A percentile compares a stretch with the other conserved stretches of the same genome.
Conservation (phyloP, 2,888 invertebrate genomes). For the Clepsis dumicolana region DNA sequence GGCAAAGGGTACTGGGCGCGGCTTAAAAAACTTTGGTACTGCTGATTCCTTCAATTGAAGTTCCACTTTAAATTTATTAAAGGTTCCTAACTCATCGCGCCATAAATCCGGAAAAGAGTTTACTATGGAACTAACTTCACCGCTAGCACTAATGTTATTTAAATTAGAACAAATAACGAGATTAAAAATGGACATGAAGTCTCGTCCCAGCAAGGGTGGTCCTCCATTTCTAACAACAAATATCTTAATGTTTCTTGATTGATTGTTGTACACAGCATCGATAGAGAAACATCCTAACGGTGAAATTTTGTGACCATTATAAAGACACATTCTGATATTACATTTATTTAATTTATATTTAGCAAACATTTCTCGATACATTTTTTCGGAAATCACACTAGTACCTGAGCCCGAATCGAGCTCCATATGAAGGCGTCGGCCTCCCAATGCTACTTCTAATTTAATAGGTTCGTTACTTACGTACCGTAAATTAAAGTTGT, state of each 20-base stretch:
- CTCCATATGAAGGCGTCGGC: too few relatives aligned
- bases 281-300: constrained; percentile 31
- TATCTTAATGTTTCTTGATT: constrained; percentile 9
- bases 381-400: constrained; percentile 2
- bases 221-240: constrained; percentile 33
- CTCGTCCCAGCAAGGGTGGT: constrained; percentile 38
- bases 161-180: background rate
- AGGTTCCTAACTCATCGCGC: constrained; percentile 33
- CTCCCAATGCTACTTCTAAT: too few relatives aligned
- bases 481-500: constrained; percentile 31
- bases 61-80: constrained; percentile 38
- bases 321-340: constrained; percentile 30
- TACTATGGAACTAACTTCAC: background rate
- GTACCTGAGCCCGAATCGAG: constrained; percentile 31
- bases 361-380: background rate
- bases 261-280: background rate
- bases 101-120: constrained; percentile 5
- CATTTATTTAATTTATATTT: background rate
- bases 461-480: constrained; percentile 19
- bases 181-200: constrained; percentile 39
- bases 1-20: constrained; percentile 49
- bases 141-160: background rate
- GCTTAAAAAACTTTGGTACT: constrained; percentile 44
- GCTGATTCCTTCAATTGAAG: constrained; percentile 31
- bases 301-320: constrained; percentile 41